Evolutionary conservation across 2,888 invertebrate genomes (phyloP).

Genomic region (Nephrotoma appendiculata): DNA sequence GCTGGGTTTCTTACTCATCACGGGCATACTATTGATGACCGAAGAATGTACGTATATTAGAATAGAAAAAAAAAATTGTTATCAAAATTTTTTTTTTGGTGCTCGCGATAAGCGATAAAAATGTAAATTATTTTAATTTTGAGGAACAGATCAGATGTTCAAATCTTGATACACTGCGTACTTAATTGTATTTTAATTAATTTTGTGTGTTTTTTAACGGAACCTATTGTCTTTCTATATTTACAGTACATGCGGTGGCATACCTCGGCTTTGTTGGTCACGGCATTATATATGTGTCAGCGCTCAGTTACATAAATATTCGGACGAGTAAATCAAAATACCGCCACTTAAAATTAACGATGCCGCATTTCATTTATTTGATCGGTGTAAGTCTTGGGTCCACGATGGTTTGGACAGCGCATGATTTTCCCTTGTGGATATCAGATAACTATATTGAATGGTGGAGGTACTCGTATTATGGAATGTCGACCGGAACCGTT

Average conservation of each 20-base stretch:
- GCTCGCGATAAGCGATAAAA: background rate
- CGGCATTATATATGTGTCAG: background rate
- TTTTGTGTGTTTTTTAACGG: background rate
- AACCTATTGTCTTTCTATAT: background rate
- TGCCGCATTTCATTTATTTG: background rate
- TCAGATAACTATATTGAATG: background rate
- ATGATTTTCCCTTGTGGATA: background rate
- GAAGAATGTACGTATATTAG: background rate
- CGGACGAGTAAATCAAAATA: background rate
- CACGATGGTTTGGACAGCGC: background rate
- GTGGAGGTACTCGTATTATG: background rate
- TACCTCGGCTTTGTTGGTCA: background rate
- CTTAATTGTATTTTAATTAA: background rate
- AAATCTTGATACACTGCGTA: background rate
- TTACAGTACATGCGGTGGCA: background rate
- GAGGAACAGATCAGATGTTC: background rate
- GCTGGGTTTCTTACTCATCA: background rate
- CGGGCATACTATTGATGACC: background rate
- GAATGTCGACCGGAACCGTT: background rate
- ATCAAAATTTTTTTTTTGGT: too few species aligned
- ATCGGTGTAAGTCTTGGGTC: background rate
- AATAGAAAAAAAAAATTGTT: too few species aligned
- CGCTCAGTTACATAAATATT: background rate
- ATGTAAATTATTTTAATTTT: too few species aligned
- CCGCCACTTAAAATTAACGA: background rate